A percentile compares a stretch with the other conserved stretches of the same genome.
These are phyloP conservation scores for Telmatherina bonti DNA, from an alignment of 2,797 vertebrate species.

Conservation along the genomic window DNA sequence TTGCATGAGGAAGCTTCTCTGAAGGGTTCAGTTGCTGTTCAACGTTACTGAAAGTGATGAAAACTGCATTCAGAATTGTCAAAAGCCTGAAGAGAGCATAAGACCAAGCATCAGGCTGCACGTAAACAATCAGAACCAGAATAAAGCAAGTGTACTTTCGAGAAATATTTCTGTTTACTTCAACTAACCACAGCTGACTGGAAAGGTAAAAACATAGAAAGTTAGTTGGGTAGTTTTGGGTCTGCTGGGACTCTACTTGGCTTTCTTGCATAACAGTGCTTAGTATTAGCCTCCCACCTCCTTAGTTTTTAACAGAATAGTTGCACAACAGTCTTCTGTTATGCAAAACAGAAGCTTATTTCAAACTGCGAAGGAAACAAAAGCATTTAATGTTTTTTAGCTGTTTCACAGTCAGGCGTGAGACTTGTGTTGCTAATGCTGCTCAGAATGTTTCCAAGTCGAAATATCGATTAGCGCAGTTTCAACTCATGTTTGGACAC, in stretches of 20 bases:
- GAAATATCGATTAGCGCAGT: background rate
- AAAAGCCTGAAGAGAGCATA: background rate
- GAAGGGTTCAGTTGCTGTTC: background rate
- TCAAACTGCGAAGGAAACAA: background rate
- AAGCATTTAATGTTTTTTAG: background rate
- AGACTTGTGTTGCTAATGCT: background rate
- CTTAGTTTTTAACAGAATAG: background rate
- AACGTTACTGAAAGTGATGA: background rate
- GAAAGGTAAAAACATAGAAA: background rate
- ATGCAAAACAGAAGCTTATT: background rate
- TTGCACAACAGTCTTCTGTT: background rate
- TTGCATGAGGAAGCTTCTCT: constrained; percentile 11
- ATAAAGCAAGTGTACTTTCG: background rate
- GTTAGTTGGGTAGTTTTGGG: background rate
- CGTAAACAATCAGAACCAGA: background rate
- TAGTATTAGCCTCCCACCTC: background rate
- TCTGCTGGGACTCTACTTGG: background rate
- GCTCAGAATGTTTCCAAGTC: background rate
- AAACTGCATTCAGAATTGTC: background rate
- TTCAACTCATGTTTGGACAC: background rate
- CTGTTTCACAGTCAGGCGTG: background rate
- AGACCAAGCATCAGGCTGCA: background rate
- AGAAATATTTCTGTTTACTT: background rate
- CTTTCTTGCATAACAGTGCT: background rate
- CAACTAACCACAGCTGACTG: background rate